Evolutionary conservation across 2,888 invertebrate genomes (phyloP).

Genomic region (Lasioglossum leucozonium): DNA sequence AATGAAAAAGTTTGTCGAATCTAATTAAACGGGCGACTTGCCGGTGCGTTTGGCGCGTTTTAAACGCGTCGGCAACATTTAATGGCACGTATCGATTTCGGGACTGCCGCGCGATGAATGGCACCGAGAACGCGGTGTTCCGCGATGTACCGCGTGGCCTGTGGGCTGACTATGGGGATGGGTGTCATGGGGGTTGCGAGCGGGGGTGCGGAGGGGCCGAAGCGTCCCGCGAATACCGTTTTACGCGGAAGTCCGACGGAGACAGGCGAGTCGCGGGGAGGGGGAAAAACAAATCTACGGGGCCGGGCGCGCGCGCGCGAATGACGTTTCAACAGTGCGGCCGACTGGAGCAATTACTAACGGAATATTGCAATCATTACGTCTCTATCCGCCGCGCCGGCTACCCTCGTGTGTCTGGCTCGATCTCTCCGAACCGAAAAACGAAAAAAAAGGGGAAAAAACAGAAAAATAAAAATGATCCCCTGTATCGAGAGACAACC

Average conservation of each 20-base stretch:
- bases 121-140: conserved; percentile 59
- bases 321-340: conserved; percentile 73
- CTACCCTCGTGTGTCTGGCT: conserved; percentile 40
- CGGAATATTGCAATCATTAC: conserved; percentile 84
- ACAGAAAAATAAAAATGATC: conserved; percentile 48
- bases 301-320: conserved; percentile 67
- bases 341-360: conserved; percentile 89
- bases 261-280: conserved; percentile 23
- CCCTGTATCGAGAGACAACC: conserved; percentile 59
- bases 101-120: conserved; percentile 73
- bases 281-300: conserved; percentile 71
- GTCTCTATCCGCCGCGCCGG: conserved; percentile 73
- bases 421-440: conserved; percentile 28
- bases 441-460: conserved; percentile 30
- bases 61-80: conserved; percentile 68
- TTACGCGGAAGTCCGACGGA: conserved; percentile 49
- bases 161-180: conserved; percentile 10
- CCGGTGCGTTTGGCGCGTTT: conserved; percentile 56
- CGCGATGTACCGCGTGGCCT: conserved; percentile 10
- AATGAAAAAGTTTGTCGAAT: conserved; percentile 56
- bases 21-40: conserved; percentile 59
- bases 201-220: too few species aligned
- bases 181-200: conserved; percentile 40
- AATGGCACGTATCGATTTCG: conserved; percentile 74
- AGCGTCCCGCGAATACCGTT: conserved; percentile 86